Base-by-base conservation (phyloP, 2,888 invertebrate species). In the Aricia artaxerxes region DNA sequence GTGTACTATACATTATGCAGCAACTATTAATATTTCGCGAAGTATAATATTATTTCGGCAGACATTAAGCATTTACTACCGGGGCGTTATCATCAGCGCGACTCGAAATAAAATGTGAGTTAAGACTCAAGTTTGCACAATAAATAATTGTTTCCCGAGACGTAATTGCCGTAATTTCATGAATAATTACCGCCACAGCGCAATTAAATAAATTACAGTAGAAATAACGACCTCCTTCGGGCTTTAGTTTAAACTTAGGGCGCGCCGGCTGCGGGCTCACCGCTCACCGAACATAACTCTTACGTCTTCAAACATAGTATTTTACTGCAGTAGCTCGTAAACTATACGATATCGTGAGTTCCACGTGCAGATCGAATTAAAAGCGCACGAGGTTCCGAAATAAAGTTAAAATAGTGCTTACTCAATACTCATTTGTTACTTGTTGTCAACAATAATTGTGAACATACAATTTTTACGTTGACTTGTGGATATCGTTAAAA, bases 151-250 rank as follows among this genome's bases (percentile, higher is more conserved):
- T 94, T 94, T 93, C 93, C 88, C 87, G 83, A 90, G 91, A 89
- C 93, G 89, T 94, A 94, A 94, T 94, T 93, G 93, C 94, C 92
- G 94, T 93, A 94, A 94, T 94, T 94, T 94, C 93, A 94, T 94
- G 94, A 94, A 94, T 94, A 94, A 94, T 94, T 93, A 92, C 93
- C 89, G 90, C 93, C 93, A 91, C 91, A 93, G 91, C 91, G 94
- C 94, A 94, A 94, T 94, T 94, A 94, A 93, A 94, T 94, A 94
- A 94, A 94, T 94, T 93, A 94, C 91, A 87, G 89, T 89, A 89
- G 90, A 90, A 93, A 90, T 93, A 92, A 93, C 93, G 93, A 90
- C 88, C 93, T 91, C 91, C 90, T 91, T 90, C 86, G 89, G 88
- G 92, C 87, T 90, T 91, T 93, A 92, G 93, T 93, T 94, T 91